These are phyloP conservation scores for Drosophila sordidula DNA, from an alignment of 2,888 invertebrate genomes.

Conservation along the genomic window DNA sequence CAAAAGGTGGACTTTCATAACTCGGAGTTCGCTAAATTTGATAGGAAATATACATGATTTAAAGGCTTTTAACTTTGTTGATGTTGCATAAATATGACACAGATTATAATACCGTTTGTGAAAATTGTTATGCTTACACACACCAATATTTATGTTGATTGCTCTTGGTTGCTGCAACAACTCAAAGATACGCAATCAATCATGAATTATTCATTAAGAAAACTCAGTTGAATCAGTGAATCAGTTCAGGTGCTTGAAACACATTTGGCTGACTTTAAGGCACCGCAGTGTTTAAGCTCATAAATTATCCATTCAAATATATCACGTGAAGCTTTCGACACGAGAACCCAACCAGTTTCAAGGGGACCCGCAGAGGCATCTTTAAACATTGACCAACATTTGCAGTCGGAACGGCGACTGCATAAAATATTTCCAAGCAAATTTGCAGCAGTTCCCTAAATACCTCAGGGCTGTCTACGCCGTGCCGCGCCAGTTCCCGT, in stretches of 20 bases:
- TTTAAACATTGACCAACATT: slow-evolving; percentile 47
- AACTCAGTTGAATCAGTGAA: not conserved
- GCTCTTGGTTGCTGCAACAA: slow-evolving; percentile 1
- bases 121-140: not conserved
- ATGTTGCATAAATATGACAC: too few relatives aligned
- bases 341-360: slow-evolving; percentile 1
- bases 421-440: slow-evolving; percentile 47
- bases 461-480: slow-evolving; percentile 48
- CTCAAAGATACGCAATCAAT: not conserved
- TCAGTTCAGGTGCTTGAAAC: not conserved
- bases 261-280: slow-evolving; percentile 1
- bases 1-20: too few relatives aligned
- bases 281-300: slow-evolving; percentile 3
- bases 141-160: slow-evolving; percentile 17
- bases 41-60: too few relatives aligned
- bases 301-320: slow-evolving; percentile 33
- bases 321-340: slow-evolving; percentile 22
- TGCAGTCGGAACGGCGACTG: slow-evolving; percentile 22
- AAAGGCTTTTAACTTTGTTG: too few relatives aligned
- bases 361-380: slow-evolving; percentile 25
- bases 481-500: not conserved
- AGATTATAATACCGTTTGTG: too few relatives aligned
- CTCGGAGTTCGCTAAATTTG: too few relatives aligned
- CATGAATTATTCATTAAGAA: slow-evolving; percentile 15
- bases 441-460: slow-evolving; percentile 46